Evolutionary conservation across 2,888 invertebrate genomes (phyloP).

Genomic region (Andrena trimmerana): DNA sequence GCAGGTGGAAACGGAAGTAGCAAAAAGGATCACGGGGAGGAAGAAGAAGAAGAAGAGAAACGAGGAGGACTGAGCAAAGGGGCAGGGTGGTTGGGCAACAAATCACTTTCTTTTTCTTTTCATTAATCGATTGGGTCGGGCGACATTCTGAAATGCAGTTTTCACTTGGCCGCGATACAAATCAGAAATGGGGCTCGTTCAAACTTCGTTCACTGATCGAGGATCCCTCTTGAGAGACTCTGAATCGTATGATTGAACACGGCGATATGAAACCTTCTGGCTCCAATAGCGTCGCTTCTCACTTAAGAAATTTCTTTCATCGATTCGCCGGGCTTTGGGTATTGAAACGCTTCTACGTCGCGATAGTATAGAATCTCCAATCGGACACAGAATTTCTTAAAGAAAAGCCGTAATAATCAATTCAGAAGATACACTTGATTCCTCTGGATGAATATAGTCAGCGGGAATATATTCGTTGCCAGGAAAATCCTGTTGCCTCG

Average conservation of each 20-base stretch:
- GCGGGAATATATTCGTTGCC: not conserved
- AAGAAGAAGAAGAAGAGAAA: conserved; percentile 1
- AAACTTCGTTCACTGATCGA: not conserved
- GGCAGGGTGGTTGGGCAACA: conserved; percentile 9
- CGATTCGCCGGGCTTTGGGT: not conserved
- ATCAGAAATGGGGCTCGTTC: not conserved
- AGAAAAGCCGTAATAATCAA: too few relatives aligned
- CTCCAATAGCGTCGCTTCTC: not conserved
- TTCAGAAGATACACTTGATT: too few relatives aligned
- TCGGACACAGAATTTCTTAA: not conserved
- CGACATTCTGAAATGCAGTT: conserved; percentile 36
- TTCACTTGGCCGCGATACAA: conserved; percentile 29
- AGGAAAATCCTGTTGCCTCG: not conserved
- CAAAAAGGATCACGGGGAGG: not conserved
- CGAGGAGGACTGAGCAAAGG: not conserved
- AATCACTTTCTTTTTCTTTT: conserved; percentile 42
- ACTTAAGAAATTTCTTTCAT: not conserved
- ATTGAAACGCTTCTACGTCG: not conserved
- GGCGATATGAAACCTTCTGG: not conserved
- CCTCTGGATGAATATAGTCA: not conserved
- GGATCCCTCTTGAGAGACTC: not conserved
- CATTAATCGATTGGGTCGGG: conserved; percentile 17
- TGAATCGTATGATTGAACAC: not conserved
- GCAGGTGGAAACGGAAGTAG: not conserved
- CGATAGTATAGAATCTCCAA: too few relatives aligned